Percentiles rank a stretch among this genome's conserved stretches.
phyloP scores from a whole-genome alignment of 2,113 vertebrate species.

The Strix aluco region DNA sequence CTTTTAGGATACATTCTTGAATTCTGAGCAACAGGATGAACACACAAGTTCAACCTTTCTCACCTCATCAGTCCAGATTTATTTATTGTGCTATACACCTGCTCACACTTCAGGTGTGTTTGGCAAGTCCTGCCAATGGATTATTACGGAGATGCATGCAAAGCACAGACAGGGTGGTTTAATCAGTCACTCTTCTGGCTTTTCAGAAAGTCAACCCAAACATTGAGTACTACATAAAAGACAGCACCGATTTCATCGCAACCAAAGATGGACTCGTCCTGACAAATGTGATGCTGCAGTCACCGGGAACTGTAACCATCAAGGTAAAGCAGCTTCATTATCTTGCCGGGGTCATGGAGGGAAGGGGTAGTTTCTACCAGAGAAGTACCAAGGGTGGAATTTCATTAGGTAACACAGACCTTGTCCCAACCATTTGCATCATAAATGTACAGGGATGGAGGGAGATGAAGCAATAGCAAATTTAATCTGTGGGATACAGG shows the following conservation, averaged over 20 bases:
- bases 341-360: neutral
- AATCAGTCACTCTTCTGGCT: neutral
- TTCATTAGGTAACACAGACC: neutral
- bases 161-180: neutral
- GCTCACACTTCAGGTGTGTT: neutral
- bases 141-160: neutral
- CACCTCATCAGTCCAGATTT: neutral
- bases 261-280: constrained; percentile 82
- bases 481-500: neutral
- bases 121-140: neutral
- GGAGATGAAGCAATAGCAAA: neutral
- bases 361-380: neutral
- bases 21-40: neutral
- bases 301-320: neutral
- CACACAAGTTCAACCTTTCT: neutral
- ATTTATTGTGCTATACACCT: neutral
- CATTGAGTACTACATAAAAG: constrained; percentile 79
- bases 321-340: constrained; percentile 23
- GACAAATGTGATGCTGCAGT: constrained; percentile 73
- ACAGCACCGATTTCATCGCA: constrained; percentile 81
- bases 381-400: neutral
- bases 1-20: neutral
- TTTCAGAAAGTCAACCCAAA: constrained; percentile 84
- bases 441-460: neutral
- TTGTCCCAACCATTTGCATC: neutral